Conservation (phyloP, 2,888 invertebrate species). For the Ypsolopha sequella region DNA sequence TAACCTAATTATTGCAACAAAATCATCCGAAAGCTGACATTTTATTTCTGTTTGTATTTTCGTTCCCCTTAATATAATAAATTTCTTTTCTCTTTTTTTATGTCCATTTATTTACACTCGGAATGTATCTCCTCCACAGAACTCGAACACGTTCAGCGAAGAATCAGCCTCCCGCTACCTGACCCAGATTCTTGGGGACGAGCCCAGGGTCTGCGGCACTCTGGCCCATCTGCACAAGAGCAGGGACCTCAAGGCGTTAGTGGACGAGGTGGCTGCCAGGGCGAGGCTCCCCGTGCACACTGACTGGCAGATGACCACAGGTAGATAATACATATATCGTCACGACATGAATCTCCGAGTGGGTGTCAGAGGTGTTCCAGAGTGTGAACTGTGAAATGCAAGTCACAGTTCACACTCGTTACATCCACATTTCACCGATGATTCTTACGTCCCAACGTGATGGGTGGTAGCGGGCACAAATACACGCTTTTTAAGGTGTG, state of each 20-base stretch:
- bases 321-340: slow-evolving; percentile 15
- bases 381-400: too few relatives aligned
- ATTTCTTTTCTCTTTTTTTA: neutral
- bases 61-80: too few relatives aligned
- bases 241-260: slow-evolving; percentile 27
- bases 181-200: slow-evolving; percentile 29
- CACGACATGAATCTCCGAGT: too few relatives aligned
- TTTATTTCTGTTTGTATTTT: too few relatives aligned
- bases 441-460: too few relatives aligned
- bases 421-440: too few relatives aligned
- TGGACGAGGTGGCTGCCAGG: slow-evolving; percentile 29
- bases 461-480: too few relatives aligned
- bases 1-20: too few relatives aligned
- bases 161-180: slow-evolving; percentile 36
- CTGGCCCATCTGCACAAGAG: slow-evolving; percentile 41
- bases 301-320: slow-evolving; percentile 45
- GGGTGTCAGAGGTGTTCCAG: too few relatives aligned
- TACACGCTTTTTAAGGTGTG: too few relatives aligned
- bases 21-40: too few relatives aligned
- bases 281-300: slow-evolving; percentile 28
- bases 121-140: slow-evolving; percentile 18
- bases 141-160: slow-evolving; percentile 39
- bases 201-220: slow-evolving; percentile 45
- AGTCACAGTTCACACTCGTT: too few relatives aligned
- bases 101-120: neutral